phyloP scores from a whole-genome alignment of 2,113 vertebrate genomes.

The Epinephelus lanceolatus region DNA sequence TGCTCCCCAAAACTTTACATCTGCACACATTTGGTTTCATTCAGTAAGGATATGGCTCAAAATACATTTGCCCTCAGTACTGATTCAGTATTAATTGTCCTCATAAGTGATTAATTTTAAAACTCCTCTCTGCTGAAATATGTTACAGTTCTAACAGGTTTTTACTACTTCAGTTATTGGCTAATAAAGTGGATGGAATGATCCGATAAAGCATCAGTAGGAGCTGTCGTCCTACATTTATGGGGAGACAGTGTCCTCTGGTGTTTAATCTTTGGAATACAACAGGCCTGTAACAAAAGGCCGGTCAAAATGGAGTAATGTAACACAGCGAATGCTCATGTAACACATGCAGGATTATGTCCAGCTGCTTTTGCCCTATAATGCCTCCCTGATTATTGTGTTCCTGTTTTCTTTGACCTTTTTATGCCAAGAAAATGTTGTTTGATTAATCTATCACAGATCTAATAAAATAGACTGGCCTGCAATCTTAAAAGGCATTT shows the following conservation, averaged over 20 bases:
- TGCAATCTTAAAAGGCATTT: background rate
- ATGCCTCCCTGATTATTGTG: background rate
- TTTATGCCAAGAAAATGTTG: background rate
- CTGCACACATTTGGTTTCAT: background rate
- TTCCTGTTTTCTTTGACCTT: background rate
- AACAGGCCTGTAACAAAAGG: background rate
- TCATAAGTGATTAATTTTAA: background rate
- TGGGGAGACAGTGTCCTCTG: constrained; percentile 67
- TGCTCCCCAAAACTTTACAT: background rate
- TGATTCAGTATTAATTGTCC: background rate
- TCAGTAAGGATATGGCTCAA: background rate
- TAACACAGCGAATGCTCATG: background rate
- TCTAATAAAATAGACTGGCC: background rate
- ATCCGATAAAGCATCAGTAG: background rate
- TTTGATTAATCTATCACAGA: background rate
- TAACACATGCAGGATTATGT: background rate
- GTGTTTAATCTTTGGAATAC: constrained; percentile 40
- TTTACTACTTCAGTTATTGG: background rate
- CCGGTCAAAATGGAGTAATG: constrained; percentile 56
- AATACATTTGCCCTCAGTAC: background rate
- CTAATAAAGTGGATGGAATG: background rate
- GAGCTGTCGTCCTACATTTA: constrained; percentile 21
- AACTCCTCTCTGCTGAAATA: background rate
- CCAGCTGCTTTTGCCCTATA: background rate
- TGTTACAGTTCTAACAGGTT: background rate